A percentile compares a stretch with the other conserved stretches of the same genome.
Conservation (phyloP, 1,140 invertebrate genomes). For the Cataglyphis hispanica region DNA sequence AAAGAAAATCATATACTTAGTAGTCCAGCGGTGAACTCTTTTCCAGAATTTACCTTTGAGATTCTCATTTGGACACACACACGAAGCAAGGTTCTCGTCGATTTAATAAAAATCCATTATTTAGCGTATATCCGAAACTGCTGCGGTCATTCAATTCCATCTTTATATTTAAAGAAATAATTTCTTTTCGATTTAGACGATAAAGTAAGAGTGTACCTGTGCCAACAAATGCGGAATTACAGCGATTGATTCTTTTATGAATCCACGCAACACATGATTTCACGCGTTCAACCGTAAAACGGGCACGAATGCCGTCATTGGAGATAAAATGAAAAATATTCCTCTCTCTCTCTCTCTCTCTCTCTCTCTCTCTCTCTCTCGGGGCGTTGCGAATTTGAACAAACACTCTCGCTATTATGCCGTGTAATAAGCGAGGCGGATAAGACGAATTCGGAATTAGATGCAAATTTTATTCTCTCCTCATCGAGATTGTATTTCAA, state of each 20-base stretch:
- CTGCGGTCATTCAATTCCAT: background rate
- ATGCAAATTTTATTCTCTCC: slow-evolving; percentile 57
- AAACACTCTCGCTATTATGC: slow-evolving; percentile 3
- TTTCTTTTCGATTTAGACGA: background rate
- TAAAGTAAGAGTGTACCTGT: background rate
- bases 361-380: slow-evolving; percentile 5
- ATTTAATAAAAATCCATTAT: background rate
- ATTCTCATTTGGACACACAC: too few species aligned
- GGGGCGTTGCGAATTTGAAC: background rate
- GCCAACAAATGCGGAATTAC: background rate
- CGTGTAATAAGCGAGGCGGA: slow-evolving; percentile 36
- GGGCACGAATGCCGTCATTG: slow-evolving; percentile 12
- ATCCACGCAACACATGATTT: slow-evolving; percentile 27
- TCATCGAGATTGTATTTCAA: slow-evolving; percentile 34
- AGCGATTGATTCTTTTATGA: slow-evolving; percentile 35
- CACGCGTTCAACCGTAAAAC: slow-evolving; percentile 28
- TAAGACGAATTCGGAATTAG: slow-evolving; percentile 52
- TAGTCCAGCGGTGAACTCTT: background rate
- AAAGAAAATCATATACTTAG: background rate
- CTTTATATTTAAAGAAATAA: background rate
- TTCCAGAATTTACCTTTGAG: background rate
- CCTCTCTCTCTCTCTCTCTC: slow-evolving; percentile 10
- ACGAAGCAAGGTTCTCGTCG: background rate
- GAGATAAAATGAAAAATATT: slow-evolving; percentile 40
- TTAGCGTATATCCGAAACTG: background rate